Conservation (phyloP, 2,888 invertebrate species). For the Eupithecia abbreviata region DNA sequence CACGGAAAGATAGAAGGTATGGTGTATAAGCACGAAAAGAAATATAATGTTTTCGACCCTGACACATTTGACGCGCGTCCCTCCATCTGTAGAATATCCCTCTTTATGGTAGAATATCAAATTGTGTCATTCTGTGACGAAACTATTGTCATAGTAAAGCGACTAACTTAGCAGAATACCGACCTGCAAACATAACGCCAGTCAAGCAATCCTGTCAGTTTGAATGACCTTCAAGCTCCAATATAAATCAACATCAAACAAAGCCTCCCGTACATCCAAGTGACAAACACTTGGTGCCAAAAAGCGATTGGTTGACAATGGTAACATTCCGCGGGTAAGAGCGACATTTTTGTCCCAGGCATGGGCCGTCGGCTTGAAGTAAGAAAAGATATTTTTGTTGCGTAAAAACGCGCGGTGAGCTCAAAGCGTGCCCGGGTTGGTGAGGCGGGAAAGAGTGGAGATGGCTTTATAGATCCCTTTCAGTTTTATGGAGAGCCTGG, state of each 20-base stretch:
- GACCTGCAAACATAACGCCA: neutral
- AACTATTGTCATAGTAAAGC: too few species aligned
- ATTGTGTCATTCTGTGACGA: too few species aligned
- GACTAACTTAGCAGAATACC: too few species aligned
- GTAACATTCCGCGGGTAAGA: slow-evolving; percentile 26
- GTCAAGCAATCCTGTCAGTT: neutral
- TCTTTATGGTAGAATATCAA: too few species aligned
- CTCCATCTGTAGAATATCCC: too few species aligned
- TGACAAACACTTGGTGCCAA: slow-evolving; percentile 27
- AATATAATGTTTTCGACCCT: too few species aligned
- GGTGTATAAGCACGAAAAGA: too few species aligned
- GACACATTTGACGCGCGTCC: too few species aligned
- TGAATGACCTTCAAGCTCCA: neutral
- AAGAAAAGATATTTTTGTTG: slow-evolving; percentile 54
- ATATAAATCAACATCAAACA: slow-evolving; percentile 12
- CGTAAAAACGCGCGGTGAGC: slow-evolving; percentile 55
- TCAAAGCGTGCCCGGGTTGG: slow-evolving; percentile 55
- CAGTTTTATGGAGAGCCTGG: too few species aligned
- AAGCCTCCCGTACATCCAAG: slow-evolving; percentile 3
- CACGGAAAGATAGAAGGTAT: too few species aligned
- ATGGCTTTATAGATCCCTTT: neutral
- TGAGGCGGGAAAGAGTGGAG: slow-evolving; percentile 19
- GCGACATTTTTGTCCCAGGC: slow-evolving; percentile 21
- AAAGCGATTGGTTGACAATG: slow-evolving; percentile 29
- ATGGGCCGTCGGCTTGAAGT: slow-evolving; percentile 4